Evolutionary conservation across 2,888 invertebrate genomes (phyloP).

Genomic region (Tenthredo scrophulariae): DNA sequence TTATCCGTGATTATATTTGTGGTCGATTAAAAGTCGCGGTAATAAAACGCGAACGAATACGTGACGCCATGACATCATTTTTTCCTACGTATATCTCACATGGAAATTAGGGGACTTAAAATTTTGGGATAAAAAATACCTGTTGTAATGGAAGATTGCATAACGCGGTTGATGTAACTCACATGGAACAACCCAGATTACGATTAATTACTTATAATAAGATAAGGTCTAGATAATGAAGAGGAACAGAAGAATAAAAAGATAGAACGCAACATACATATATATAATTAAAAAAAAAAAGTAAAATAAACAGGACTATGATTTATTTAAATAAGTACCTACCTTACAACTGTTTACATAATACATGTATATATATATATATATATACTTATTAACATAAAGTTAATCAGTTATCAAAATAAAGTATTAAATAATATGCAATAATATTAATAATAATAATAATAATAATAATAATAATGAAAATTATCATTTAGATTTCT

Average conservation of each 20-base stretch:
- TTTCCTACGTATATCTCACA: background rate
- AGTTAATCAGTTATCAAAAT: constrained; percentile 61
- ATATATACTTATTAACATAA: constrained; percentile 41
- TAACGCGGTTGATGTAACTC: constrained; percentile 11
- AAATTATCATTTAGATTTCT: constrained; percentile 45
- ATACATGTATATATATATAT: constrained; percentile 59
- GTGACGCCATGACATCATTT: background rate
- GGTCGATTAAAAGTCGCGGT: background rate
- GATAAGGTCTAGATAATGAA: background rate
- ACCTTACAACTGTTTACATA: constrained; percentile 65
- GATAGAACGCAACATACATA: background rate
- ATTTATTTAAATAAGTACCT: constrained; percentile 68
- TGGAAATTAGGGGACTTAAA: background rate
- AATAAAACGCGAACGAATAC: background rate
- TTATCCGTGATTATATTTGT: background rate
- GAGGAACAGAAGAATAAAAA: background rate
- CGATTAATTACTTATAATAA: background rate
- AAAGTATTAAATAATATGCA: constrained; percentile 58
- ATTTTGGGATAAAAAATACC: background rate
- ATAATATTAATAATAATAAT: constrained; percentile 23
- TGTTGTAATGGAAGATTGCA: background rate
- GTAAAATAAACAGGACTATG: constrained; percentile 61
- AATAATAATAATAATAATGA: constrained; percentile 8
- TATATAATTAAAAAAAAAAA: background rate
- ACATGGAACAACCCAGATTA: background rate